Base-by-base conservation (phyloP, 2,888 invertebrate genomes). In the Acanthosepion pharaonis region DNA sequence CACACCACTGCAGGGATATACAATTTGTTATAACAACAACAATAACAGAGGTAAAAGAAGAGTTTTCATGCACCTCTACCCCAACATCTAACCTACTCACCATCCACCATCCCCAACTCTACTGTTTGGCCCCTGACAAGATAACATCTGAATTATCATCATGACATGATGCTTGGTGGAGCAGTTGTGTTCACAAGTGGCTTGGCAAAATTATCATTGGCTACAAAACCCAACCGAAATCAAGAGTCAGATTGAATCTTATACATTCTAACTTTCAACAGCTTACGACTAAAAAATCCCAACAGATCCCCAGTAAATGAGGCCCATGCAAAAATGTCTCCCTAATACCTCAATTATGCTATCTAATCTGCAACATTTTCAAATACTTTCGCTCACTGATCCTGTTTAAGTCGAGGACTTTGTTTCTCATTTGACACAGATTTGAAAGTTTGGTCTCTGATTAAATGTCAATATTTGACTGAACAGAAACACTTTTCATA, bases 351-450 rank as follows among this genome's bases (percentile, higher is more conserved):
- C 94, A 94, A 94, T 94, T 94, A 94, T 64, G 55, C 59, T 94
- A 94, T 94, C 64, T 94, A 94, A 94, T 94, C 94, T 94, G 42
- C 59, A 11, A 94, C 94, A 94, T 59, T 94, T 94, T 94, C 94
- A 94, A 94, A 94, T 94, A 94, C 94, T 94, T 94, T 94, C 94
- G 93, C 94, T 55, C 64, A 55, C 64, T 94, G 55, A 94, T 94
- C 94, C 94, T 64, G 64, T 94, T 94, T 94, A 94, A 94, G 94
- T 94, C 94, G 48, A 59, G 64, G 94, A 94, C 55, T 94, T 94
- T 94, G 94, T 94, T 94, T 94, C 94, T 94, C 94, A 94, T 94
- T 94, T 93, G 93, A 93, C 93, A 93, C 93, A 93, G 93, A 93
- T 93, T 93, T 64, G 59, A 94, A 94, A 94, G 94, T 94, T 94